Conservation (phyloP, 1,140 invertebrate genomes). For the Hormaphis cornu region DNA sequence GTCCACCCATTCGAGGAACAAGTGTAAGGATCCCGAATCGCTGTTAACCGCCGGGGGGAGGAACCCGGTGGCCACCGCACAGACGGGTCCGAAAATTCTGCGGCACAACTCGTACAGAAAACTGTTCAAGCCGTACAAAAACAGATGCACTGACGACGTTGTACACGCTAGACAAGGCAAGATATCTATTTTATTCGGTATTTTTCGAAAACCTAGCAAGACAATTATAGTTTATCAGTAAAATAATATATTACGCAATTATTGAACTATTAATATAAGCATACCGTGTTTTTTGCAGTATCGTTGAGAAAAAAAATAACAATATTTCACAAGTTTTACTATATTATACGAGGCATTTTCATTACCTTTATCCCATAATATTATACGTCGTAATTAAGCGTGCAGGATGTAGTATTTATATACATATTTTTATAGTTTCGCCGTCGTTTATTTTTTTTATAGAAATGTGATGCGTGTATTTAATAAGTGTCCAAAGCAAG, state of each 20-base stretch:
- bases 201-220: not conserved
- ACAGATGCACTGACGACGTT: not conserved
- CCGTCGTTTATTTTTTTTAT: too few relatives aligned
- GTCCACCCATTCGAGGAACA: slow-evolving; percentile 18
- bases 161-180: not conserved
- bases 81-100: not conserved
- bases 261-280: not conserved
- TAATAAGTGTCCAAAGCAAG: too few relatives aligned
- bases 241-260: too few relatives aligned
- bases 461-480: too few relatives aligned
- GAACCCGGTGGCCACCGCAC: not conserved
- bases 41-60: not conserved
- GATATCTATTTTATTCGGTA: not conserved
- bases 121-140: not conserved
- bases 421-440: too few relatives aligned
- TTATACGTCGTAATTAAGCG: too few relatives aligned
- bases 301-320: not conserved
- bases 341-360: too few relatives aligned
- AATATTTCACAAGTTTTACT: too few relatives aligned
- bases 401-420: too few relatives aligned
- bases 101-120: slow-evolving; percentile 6
- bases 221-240: not conserved
- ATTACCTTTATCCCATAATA: too few relatives aligned
- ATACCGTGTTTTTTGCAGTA: not conserved
- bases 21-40: not conserved